Conservation (phyloP, 23 tunicate genomes). For the Botrylloides violaceus region DNA sequence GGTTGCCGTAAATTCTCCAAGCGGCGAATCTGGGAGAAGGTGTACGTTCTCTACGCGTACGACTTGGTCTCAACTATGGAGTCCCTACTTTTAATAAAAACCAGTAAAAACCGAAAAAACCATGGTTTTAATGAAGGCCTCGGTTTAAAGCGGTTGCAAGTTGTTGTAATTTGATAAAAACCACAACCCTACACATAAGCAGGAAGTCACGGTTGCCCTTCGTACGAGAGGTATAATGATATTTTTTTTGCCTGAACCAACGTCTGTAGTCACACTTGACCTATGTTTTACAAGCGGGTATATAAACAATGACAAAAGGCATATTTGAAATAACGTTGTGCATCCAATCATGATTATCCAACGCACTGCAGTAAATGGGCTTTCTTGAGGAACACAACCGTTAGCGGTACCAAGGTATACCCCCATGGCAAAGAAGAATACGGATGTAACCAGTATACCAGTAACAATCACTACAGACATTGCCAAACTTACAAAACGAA, state of each 20-base stretch:
- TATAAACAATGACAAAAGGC: constrained; percentile 9
- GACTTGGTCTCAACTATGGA: no score
- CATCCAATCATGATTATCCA: constrained; percentile 7
- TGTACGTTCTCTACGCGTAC: no score
- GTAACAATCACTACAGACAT: constrained; percentile 36
- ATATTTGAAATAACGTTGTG: constrained; percentile 17
- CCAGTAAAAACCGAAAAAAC: no score
- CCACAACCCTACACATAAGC: neutral
- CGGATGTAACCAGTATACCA: neutral
- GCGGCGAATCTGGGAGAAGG: no score
- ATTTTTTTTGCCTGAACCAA: neutral
- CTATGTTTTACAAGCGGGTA: constrained; percentile 23
- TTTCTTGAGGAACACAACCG: neutral
- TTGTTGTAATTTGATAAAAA: no score
- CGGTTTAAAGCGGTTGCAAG: no score
- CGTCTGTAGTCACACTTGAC: neutral
- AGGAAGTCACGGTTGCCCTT: constrained; percentile 6
- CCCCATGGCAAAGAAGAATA: neutral
- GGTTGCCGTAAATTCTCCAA: no score
- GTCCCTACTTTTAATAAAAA: no score
- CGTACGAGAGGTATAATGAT: constrained; percentile 2
- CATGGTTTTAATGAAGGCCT: no score
- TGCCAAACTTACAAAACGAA: constrained; percentile 35
- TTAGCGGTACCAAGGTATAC: constrained; percentile 6
- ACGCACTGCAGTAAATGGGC: neutral